Base-by-base conservation (phyloP, 2,797 vertebrate genomes). In the Balearica regulorum region DNA sequence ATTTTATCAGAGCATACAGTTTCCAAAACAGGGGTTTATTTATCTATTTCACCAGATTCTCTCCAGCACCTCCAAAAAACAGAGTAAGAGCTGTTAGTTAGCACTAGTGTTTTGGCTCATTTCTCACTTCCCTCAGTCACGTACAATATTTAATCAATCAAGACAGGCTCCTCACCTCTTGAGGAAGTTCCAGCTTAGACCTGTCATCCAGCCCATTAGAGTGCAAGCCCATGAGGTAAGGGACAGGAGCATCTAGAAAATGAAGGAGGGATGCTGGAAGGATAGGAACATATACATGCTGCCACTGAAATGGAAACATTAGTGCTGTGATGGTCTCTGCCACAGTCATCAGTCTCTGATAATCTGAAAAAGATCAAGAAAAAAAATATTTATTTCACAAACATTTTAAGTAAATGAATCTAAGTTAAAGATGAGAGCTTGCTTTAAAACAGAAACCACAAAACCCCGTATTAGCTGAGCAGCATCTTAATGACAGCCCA, bases 251-350 rank as follows among this genome's bases (percentile, higher is more conserved):
- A 46, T 99, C 99, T 96, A 99, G 98, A 98, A 99, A 99, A 98
- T 99, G 99, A 92, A 99, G 98, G 91, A 99, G 99, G 48, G 99
- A 99, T 93, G 99, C 99, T 2, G 99, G 99, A 90, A 99, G 98
- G 87, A 99, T 99, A 92, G 99, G 99, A 91, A 99, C 99, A 72
- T 99, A 99, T 33, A 99, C 99, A 60, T 99, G 99, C 97, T 99
- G 99, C 99, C 99, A 99, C 97, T 99, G 99, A 98, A 98, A 99
- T 55, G 99, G 99, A 98, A 99, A 99, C 99, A 99, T 99, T 89
- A 99, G 98, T 94, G 99, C 99, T 24, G 99, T 99, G 98, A 99
- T 99, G 97, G 99, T 99, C 98, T 99, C 99, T 7, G 99, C 99
- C 97, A 99, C 99, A 2, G 99, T 99, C 99, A 99, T 99, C 98